A percentile compares a stretch with the other conserved stretches of the same genome.
Conservation (phyloP, 2,888 invertebrate species). For the Taphrorychus bicolor region DNA sequence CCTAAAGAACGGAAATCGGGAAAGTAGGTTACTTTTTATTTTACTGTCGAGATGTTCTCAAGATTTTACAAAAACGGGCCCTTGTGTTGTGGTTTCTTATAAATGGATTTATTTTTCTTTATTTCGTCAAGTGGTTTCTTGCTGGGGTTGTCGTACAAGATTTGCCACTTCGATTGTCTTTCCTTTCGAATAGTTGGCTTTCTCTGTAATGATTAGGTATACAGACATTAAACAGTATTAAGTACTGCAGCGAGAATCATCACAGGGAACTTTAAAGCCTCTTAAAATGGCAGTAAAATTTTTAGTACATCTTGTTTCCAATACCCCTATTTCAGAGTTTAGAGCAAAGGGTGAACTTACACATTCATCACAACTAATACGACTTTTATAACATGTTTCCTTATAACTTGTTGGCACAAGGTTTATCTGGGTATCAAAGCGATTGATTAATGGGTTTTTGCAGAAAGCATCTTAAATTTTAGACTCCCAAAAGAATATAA, state of each 20-base stretch:
- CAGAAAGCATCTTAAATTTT: slow-evolving; percentile 1
- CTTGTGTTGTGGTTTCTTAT: slow-evolving; percentile 16
- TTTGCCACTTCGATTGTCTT: slow-evolving; percentile 13
- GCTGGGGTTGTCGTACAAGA: slow-evolving; percentile 4
- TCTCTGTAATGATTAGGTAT: neutral
- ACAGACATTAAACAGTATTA: neutral
- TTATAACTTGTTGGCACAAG: slow-evolving; percentile 10
- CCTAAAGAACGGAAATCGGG: neutral
- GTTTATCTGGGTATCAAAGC: neutral
- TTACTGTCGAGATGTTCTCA: slow-evolving; percentile 10
- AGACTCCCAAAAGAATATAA: neutral
- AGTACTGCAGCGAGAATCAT: neutral
- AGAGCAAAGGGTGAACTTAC: slow-evolving; percentile 2
- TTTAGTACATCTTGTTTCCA: neutral
- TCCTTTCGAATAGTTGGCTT: neutral
- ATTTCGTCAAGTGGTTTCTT: slow-evolving; percentile 16
- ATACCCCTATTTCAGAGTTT: neutral
- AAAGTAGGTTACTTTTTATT: slow-evolving; percentile 14
- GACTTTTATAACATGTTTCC: slow-evolving; percentile 8
- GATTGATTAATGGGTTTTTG: slow-evolving; percentile 10
- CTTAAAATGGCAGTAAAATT: neutral
- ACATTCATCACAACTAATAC: slow-evolving; percentile 10
- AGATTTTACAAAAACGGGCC: slow-evolving; percentile 12
- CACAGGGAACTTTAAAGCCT: neutral
- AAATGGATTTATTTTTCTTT: slow-evolving; percentile 17